Evolutionary conservation across 2,888 invertebrate species (phyloP).

Genomic region (Lepidochitona cinerea): DNA sequence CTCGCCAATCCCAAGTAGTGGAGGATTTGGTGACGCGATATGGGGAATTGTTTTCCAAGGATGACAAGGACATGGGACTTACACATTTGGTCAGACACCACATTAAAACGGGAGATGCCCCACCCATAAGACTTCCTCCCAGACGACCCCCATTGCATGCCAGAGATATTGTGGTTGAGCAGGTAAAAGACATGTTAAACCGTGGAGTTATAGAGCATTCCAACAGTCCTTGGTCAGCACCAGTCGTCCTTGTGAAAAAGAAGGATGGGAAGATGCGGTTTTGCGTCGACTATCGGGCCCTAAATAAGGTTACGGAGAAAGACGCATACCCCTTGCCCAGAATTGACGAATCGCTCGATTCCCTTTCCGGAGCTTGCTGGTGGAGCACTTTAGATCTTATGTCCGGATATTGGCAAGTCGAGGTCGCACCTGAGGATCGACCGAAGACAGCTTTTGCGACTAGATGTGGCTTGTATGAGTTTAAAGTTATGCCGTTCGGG

Average conservation of each 20-base stretch:
- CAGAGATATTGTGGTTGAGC: conserved; percentile 18
- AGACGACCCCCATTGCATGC: conserved; percentile 21
- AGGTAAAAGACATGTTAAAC: conserved; percentile 27
- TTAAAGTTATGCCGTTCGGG: conserved; percentile 55
- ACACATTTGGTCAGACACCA: conserved; percentile 19
- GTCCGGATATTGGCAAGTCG: conserved; percentile 27
- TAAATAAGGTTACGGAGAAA: conserved; percentile 9
- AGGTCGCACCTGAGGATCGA: conserved; percentile 13
- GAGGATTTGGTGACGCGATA: conserved; percentile 11
- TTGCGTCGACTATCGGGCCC: conserved; percentile 15
- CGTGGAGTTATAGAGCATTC: conserved; percentile 24
- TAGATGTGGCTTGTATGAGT: conserved; percentile 39
- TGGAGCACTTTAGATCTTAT: conserved; percentile 13
- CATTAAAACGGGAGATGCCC: conserved; percentile 23
- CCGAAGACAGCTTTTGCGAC: conserved; percentile 12
- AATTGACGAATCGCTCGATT: conserved; percentile 13
- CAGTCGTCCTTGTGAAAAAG: conserved; percentile 30
- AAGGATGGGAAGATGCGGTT: conserved; percentile 29
- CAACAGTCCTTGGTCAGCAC: conserved; percentile 24
- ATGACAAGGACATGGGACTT: conserved; percentile 14
- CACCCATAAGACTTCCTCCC: conserved; percentile 25
- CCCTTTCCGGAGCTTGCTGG: conserved; percentile 15
- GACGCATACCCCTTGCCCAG: conserved; percentile 16
- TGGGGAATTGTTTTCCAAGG: conserved; percentile 11
- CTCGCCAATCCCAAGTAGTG: not conserved